Base-by-base conservation (phyloP, 2,888 invertebrate species). In the Heliconius charithonia region DNA sequence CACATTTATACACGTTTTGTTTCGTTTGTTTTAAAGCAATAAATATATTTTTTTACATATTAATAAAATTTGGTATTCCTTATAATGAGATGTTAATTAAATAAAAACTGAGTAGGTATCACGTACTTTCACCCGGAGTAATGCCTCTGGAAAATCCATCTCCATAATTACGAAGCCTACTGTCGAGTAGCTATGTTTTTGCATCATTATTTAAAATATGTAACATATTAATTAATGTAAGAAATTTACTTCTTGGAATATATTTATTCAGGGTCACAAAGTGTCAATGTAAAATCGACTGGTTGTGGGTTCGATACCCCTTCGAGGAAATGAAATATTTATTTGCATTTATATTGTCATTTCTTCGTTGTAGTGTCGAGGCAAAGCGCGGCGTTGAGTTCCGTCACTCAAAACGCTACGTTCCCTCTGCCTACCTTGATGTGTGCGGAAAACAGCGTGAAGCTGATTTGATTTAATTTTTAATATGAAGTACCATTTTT, bases 71-170 rank as follows among this genome's bases (percentile, higher is more conserved):
- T 71, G 29, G 29, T 75, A 59, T 32, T 75, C 37, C n/a, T 56
- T 29, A 67, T 75, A 75, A 75, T 67, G 75, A 75, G 66, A 75
- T 75, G 67, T 75, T 75, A 51, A 67, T 75, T 75, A 75, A 66
- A 56, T 75, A 67, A 75, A 75, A 66, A 67, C 56, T 56, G 37
- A 27, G 56, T 56, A 45, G 16, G 45, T 19, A n/a, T 45, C 32
- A 45, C 56, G 75, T 37, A 67, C 25, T 56, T 75, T 25, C 56
- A 67, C 32, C 51, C 66, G 16, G 75, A 29, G 56, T 29, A 63
- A 74, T 41, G 27, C 41, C 62, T 22, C 62, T 63, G 73, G 73
- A 63, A 74, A 74, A 62, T 62, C 27, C 73, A 74, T 74, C 63
- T 74, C 19, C 41, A 63, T 74, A 74, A 74, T 74, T 74, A 74